A percentile compares a stretch with the other conserved stretches of the same genome.
These are phyloP conservation scores for Echeneis naucrates DNA, from an alignment of 2,797 vertebrate species.

Conservation along the genomic window DNA sequence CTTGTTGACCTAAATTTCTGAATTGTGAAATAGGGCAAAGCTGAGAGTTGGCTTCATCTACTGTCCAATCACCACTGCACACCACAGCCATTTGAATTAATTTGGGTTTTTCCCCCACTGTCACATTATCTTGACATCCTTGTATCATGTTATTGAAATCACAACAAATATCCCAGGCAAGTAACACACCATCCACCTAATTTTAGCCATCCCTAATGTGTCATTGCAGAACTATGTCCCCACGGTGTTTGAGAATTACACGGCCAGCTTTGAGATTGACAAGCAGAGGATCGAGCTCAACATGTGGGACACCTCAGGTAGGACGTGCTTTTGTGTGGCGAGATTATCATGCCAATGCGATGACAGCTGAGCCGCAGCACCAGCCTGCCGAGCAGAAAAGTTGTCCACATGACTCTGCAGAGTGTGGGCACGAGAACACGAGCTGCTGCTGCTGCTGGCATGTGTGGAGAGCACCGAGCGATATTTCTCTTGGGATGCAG, in stretches of 20 bases:
- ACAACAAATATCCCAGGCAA: background rate
- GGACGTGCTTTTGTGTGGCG: slow-evolving; percentile 36
- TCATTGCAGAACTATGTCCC: slow-evolving; percentile 91
- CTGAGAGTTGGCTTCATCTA: slow-evolving; percentile 44
- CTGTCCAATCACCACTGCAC: slow-evolving; percentile 7
- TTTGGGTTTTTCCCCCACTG: background rate
- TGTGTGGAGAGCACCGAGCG: background rate
- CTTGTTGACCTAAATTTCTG: slow-evolving; percentile 40
- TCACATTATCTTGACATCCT: background rate
- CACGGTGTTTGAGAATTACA: slow-evolving; percentile 98
- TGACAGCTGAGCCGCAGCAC: slow-evolving; percentile 4
- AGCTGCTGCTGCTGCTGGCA: slow-evolving; percentile 5
- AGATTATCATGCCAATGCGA: slow-evolving; percentile 21
- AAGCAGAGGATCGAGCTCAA: slow-evolving; percentile 97
- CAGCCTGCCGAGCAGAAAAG: too few species aligned
- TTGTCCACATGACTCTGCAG: slow-evolving; percentile 20
- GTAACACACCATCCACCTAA: slow-evolving; percentile 34
- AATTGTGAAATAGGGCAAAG: slow-evolving; percentile 58
- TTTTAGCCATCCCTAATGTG: slow-evolving; percentile 3
- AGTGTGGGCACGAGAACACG: slow-evolving; percentile 32
- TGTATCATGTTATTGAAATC: slow-evolving; percentile 11
- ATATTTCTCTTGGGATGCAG: background rate
- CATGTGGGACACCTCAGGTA: slow-evolving; percentile 99
- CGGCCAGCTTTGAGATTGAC: slow-evolving; percentile 96
- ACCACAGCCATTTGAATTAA: slow-evolving; percentile 20